Conservation (phyloP, 2,113 vertebrate genomes). For the Cygnus atratus region DNA sequence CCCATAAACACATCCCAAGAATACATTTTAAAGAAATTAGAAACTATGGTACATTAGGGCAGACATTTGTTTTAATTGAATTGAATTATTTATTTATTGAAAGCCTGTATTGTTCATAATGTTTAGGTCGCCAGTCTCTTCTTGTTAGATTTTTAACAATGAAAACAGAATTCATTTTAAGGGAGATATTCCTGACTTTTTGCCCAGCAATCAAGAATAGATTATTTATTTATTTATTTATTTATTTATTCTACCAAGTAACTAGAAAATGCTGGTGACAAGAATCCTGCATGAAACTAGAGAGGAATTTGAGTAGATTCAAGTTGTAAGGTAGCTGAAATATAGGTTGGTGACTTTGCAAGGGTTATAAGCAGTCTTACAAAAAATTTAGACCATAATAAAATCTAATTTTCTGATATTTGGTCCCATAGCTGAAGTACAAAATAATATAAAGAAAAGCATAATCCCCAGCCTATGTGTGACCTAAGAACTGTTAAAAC, state of each 20-base stretch:
- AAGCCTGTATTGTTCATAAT: slow-evolving; percentile 29
- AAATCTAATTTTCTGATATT: not conserved
- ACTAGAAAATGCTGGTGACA: not conserved
- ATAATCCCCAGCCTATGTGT: not conserved
- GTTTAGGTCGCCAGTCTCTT: not conserved
- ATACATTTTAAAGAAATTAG: slow-evolving; percentile 49
- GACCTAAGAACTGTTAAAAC: not conserved
- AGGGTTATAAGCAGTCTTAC: not conserved
- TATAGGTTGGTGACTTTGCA: not conserved
- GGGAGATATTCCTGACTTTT: not conserved
- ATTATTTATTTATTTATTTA: not conserved
- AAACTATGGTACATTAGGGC: not conserved
- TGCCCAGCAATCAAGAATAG: not conserved
- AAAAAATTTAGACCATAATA: not conserved
- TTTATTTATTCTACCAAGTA: not conserved
- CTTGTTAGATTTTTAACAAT: not conserved
- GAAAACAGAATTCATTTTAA: slow-evolving; percentile 1
- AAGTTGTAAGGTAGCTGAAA: not conserved
- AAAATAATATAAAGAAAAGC: not conserved
- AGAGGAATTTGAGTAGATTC: not conserved
- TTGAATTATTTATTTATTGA: slow-evolving; percentile 57
- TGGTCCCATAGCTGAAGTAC: not conserved
- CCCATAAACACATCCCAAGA: not conserved
- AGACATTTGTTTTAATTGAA: slow-evolving; percentile 35
- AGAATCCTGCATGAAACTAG: not conserved